Base-by-base conservation (phyloP, 2,888 invertebrate species). In the Neoaliturus tenellus region DNA sequence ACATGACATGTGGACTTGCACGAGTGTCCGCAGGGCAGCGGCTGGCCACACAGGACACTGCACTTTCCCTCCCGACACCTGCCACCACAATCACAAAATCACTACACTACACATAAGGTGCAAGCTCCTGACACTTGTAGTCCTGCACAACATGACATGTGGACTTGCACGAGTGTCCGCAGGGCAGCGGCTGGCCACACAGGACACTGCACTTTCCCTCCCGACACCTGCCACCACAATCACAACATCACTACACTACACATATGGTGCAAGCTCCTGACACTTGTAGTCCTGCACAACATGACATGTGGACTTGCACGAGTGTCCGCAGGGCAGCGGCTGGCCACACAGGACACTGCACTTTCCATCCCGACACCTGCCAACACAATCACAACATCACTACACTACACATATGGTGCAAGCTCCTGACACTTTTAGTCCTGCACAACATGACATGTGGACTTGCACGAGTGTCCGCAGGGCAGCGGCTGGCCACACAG, bases 391-490 rank as follows among this genome's bases (percentile, higher is more conserved):
- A n/a, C n/a, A n/a, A n/a, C n/a, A n/a, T n/a, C n/a, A n/a, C n/a
- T n/a, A n/a, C 89, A 33, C 85, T 88, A 88, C 94, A 95, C 83
- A 89, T 89, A 25, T 71, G 12, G 0, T 87, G 73, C 0, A 80
- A 35, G 87, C n/a, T n/a, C n/a, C n/a, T n/a, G n/a, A n/a, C n/a
- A n/a, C n/a, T n/a, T 95, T 0, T 91, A 89, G 28, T 91, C 89
- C 86, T 95, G 93, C 73, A 90, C 90, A 0, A 91, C 90, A 87
- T 95, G 95, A 88, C 95, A 96, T n/a, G 92, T 87, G 48, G 90
- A 90, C 0, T 89, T 89, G 89, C 96, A 96, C 2, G 86, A 88
- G 89, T 96, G 96, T 0, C 93, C 94, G 88, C 96, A 96, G 0
- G 87, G 83, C 69, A 94, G 89, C 4, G 89, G 88, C 58, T 88